Percentiles rank a stretch among this genome's conserved stretches.
These are phyloP conservation scores for Dinoponera quadriceps DNA, from an alignment of 1,140 invertebrate species.

Conservation along the genomic window DNA sequence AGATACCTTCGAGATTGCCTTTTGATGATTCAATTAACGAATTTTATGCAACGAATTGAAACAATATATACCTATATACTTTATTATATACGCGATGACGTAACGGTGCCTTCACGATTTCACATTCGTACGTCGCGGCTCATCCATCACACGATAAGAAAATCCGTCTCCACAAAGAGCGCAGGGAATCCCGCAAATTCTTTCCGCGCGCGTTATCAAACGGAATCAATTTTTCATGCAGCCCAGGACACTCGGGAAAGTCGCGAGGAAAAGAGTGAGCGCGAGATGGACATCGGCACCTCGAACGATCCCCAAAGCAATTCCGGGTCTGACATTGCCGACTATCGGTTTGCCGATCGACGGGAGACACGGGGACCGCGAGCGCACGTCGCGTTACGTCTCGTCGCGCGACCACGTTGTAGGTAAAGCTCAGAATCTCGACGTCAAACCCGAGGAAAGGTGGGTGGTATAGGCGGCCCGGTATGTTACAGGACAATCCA, in stretches of 20 bases:
- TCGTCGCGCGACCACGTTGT: conserved; percentile 53
- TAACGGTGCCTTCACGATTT: no score
- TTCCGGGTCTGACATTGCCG: conserved; percentile 67
- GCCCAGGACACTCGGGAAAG: conserved; percentile 30
- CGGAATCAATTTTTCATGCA: conserved; percentile 54
- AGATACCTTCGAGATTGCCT: neutral
- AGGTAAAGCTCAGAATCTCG: conserved; percentile 62
- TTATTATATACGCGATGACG: neutral
- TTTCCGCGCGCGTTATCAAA: conserved; percentile 6
- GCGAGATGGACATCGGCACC: conserved; percentile 41
- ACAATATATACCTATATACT: neutral
- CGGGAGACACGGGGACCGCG: conserved; percentile 39
- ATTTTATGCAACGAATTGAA: neutral
- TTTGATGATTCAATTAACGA: neutral
- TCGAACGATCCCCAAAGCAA: conserved; percentile 68
- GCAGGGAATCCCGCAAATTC: neutral
- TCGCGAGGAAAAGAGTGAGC: conserved; percentile 24
- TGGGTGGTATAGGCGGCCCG: conserved; percentile 56
- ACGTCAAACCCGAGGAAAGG: conserved; percentile 41
- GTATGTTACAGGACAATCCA: conserved; percentile 76
- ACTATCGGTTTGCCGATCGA: conserved; percentile 55
- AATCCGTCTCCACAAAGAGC: neutral
- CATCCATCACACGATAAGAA: neutral
- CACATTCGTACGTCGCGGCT: neutral
- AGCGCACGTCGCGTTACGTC: conserved; percentile 58